Evolutionary conservation across 1,140 invertebrate genomes (phyloP), one percentile per base, ranked within the genome.

Genomic region (Drosophila teissieri): DNA sequence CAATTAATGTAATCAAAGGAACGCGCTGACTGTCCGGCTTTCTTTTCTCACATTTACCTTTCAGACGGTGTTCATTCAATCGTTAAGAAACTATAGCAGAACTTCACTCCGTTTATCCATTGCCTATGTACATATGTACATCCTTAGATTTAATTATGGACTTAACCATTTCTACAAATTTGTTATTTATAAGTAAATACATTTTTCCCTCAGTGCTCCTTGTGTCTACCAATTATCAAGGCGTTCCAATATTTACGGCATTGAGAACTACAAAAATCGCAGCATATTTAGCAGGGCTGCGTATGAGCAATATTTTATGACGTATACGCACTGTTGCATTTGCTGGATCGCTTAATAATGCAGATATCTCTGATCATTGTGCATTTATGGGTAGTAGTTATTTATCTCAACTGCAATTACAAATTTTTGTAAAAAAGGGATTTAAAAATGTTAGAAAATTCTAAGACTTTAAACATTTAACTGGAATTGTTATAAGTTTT

Each of bases 1-100:
- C 72, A 70, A 64, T 80, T 80, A 55, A 63, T 53, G 72, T 80
- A 80, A 80, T 80, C 78, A 70, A 58, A 76, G 65, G 54, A 73
- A 49, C 36, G 48, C 49, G 27, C 49, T 53, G 57, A 44, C 31
- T 58, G 51, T 48, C 58, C 53, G 36, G 37, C 22, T 45, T 53
- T 63, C 53, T 48, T 48, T 69, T 53, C 61, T 62, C 49, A 49
- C 11, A 11, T 51, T 61, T 51, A 45, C 24, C 14, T 31, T 49
- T 51, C 11, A 49, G 14, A 45, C 52, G 52, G 36, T 62, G 58
- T 17, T 34, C 48, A 2, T 7, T 31, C 6, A 31, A 8, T 31
- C 7, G 31, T 31, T 7, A 10, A 31, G 10, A 10, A 31, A 0
- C 31, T 2, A 8, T 31, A 31, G 10, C 31, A 31, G 0, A 31